phyloP scores from a whole-genome alignment of 2,888 invertebrate species.

The Idaea straminata region DNA sequence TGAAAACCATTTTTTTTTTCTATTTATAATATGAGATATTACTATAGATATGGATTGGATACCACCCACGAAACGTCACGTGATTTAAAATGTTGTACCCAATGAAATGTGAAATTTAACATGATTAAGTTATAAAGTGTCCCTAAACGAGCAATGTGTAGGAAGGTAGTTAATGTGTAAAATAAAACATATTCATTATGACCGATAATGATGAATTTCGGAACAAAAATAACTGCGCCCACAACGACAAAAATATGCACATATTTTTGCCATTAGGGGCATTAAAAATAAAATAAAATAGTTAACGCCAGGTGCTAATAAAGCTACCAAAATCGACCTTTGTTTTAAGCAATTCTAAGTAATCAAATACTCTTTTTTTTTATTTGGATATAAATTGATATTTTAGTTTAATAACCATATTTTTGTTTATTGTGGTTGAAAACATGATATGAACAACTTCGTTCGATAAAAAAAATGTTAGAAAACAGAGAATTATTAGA shows the following conservation, averaged over 20 bases:
- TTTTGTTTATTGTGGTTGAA: no score
- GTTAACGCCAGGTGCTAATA: no score
- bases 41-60: not conserved
- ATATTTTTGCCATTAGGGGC: not conserved
- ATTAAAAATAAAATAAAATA: not conserved
- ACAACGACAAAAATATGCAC: not conserved
- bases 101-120: not conserved
- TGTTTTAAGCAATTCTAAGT: no score
- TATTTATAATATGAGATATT: not conserved
- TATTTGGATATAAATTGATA: no score
- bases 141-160: conserved; percentile 16
- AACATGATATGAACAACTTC: no score
- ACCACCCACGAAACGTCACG: not conserved
- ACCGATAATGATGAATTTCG: not conserved
- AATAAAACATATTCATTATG: conserved; percentile 14
- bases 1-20: no score
- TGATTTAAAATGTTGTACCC: not conserved
- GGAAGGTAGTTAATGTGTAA: conserved; percentile 28
- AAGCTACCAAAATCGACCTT: no score
- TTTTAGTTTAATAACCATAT: no score
- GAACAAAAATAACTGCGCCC: not conserved
- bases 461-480: no score
- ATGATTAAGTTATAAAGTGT: conserved; percentile 1
- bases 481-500: no score
- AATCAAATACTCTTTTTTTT: no score